Base-by-base conservation (phyloP, 2,797 vertebrate genomes). In the Sebastes melanostomus region DNA sequence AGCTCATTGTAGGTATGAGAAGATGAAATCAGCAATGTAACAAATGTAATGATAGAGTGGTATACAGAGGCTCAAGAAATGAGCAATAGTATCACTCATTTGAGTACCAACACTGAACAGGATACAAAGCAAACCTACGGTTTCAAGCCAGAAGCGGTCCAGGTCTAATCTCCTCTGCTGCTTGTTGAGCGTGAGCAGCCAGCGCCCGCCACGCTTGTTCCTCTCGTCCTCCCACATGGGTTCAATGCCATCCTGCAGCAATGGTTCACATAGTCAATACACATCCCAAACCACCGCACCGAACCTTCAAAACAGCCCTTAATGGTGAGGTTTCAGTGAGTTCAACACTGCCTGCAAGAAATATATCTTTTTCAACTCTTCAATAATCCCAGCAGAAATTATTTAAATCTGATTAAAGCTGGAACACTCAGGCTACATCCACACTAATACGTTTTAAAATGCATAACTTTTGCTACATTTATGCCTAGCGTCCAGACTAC, bases 181-280 rank as follows among this genome's bases (percentile, higher is more conserved):
- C 90, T 99, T 99, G 94, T 93, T 98, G 93, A 99, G 96, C 66
- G 98, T 99, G 93, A 99, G 96, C 90, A 99, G 94, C 98, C 98
- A 99, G 91, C 98, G 96, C 58, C 98, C 98, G 84, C 98, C 98
- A 80, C 96, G 96, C 90, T 98, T 99, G 95, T 99, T 99, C 88
- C 97, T 98, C 86, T 99, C 98, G 87, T 99, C 98, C 96, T 99
- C 98, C 98, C 98, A 99, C 98, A 99, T 99, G 72, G 98, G 98
- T 77, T 99, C 98, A 91, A 99, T 98, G 52, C 97, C 98, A 90
- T 99, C 98, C 98, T 99, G 92, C 68, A 89, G 84, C 22, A 22
- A 54, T 2, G 58, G 58, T 78, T 85, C 72, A 86, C n/a, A 82
- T 9, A 9, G 75, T 89, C 78, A 90, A 67, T 29, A 80, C 66